Base-by-base conservation (phyloP, 1,140 invertebrate genomes). In the Drosophila sechellia region DNA sequence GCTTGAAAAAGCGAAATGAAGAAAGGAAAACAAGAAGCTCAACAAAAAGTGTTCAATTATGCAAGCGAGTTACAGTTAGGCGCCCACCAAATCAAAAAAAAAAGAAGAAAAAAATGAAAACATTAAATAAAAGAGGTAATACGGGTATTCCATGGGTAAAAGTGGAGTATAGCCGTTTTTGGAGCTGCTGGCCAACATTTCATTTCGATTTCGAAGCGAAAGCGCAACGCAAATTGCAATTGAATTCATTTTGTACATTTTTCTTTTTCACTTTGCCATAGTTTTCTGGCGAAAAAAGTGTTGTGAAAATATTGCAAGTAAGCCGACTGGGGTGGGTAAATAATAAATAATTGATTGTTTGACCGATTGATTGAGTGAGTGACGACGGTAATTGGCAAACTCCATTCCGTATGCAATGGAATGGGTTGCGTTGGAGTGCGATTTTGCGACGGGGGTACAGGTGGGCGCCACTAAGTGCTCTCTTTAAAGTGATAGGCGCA, bases 151-250 rank as follows among this genome's bases (percentile, higher is more conserved):
- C 13, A 27, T 22, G 22, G 46, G 46, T 13, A 13, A 13, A 31
- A 58, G 45, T 5, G 20, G 40, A 20, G 17, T 31, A n/a, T 17
- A 25, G 54, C 64, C 27, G 34, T 42, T 61, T 61, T 72, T 74
- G 40, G 40, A 42, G 72, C 53, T 43, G 46, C 54, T 75, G 53
- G 70, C 50, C 79, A 81, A 77, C 79, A 81, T 81, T 77, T 81
- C 78, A 64, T 81, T 77, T 77, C 80, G 65, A 61, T 77, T 77
- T 77, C 49, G 55, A 57, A 70, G 66, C 66, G 66, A 70, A 70
- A 70, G 66, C 66, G 42, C 52, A 70, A 54, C 46, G 64, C 46
- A 39, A 65, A 53, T 56, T 43, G 54, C 54, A 56, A 64, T 46
- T 27, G 55, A 27, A 43, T 63, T 17, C 17, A 52, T 52, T 52